Evolutionary conservation across 2,797 vertebrate species (phyloP).

Genomic region (Chrosomus eos): DNA sequence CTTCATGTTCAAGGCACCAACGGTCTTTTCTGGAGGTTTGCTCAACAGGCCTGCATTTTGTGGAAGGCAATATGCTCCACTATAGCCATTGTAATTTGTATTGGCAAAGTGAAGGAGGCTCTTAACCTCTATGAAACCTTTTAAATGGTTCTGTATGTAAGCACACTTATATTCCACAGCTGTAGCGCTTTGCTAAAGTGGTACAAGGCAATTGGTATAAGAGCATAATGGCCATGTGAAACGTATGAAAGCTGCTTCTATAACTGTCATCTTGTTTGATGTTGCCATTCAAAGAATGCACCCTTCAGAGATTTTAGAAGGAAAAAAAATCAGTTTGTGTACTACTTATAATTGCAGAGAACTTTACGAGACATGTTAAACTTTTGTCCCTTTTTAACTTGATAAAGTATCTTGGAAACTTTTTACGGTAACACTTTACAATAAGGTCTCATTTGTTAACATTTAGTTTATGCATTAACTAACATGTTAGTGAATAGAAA

Average conservation of each 20-base stretch:
- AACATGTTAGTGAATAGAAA: background rate
- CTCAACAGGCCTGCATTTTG: background rate
- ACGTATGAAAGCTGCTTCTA: background rate
- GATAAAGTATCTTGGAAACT: background rate
- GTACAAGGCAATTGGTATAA: background rate
- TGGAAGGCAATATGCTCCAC: background rate
- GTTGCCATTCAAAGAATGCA: background rate
- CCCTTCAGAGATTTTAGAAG: background rate
- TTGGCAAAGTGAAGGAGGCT: slow-evolving; percentile 21
- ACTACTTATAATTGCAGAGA: background rate
- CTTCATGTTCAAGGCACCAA: background rate
- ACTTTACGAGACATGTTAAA: background rate
- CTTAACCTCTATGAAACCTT: slow-evolving; percentile 14
- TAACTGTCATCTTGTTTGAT: background rate
- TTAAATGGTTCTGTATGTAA: background rate
- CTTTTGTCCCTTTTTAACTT: background rate
- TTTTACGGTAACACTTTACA: background rate
- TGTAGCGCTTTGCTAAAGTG: background rate
- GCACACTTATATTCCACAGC: background rate
- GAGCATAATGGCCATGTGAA: background rate
- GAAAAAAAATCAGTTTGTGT: background rate
- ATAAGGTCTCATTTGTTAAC: background rate
- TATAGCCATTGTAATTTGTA: background rate
- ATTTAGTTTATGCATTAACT: background rate
- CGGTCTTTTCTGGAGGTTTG: background rate